A percentile compares a stretch with the other conserved stretches of the same genome.
These are phyloP conservation scores for Petrolisthes manimaculis DNA, from an alignment of 2,888 invertebrate species.

Conservation along the genomic window DNA sequence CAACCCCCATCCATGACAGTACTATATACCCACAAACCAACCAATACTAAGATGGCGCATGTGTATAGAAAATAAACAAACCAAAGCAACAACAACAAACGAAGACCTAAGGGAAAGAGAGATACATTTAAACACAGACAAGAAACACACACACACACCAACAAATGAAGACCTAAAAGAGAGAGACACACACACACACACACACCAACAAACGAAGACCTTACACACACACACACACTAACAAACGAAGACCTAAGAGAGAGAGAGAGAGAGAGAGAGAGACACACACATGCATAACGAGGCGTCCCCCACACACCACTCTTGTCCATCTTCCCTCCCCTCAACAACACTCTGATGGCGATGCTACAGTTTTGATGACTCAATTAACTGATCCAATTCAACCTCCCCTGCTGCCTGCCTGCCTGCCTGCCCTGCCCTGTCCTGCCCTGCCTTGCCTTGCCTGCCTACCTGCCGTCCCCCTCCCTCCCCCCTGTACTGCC, in stretches of 20 bases:
- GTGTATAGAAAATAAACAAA: too few species aligned
- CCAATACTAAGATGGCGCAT: background rate
- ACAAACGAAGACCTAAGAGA: too few species aligned
- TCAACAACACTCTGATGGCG: background rate
- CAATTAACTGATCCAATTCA: slow-evolving; percentile 49
- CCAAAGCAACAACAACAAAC: too few species aligned
- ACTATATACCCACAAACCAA: too few species aligned
- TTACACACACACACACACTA: background rate
- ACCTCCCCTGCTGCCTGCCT: background rate
- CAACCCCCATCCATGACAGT: too few species aligned
- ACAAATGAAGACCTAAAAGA: too few species aligned
- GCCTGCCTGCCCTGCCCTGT: too few species aligned
- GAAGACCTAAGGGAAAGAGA: too few species aligned
- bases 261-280: too few species aligned
- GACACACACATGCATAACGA: too few species aligned
- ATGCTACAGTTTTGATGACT: slow-evolving; percentile 48
- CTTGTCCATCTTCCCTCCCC: background rate
- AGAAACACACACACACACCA: too few species aligned
- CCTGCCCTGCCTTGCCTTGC: background rate
- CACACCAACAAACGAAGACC: background rate
- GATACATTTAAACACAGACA: too few species aligned
- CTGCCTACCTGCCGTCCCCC: background rate
- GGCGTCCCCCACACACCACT: background rate
- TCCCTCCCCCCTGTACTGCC: background rate
- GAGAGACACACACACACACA: slow-evolving; percentile 1